Evolutionary conservation across 1,140 invertebrate genomes (phyloP).

Genomic region (Monochamus saltuarius): DNA sequence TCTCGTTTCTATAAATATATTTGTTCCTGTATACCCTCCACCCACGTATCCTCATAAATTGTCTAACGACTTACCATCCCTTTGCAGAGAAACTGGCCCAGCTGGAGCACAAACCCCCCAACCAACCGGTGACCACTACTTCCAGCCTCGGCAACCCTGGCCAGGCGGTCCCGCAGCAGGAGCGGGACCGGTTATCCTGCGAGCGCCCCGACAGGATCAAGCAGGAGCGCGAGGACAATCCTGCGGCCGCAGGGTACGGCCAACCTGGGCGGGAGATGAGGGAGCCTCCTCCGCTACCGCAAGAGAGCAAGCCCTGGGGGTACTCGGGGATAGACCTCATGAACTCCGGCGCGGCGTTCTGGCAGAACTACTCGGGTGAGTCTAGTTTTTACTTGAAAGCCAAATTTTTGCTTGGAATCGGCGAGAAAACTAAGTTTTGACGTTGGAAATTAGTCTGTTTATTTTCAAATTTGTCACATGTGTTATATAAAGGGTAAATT

Average conservation of each 20-base stretch:
- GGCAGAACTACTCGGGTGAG: constrained; percentile 86
- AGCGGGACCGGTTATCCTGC: not conserved
- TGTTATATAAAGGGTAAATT: too few species aligned
- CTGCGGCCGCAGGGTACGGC: constrained; percentile 26
- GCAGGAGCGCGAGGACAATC: constrained; percentile 39
- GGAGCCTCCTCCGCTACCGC: constrained; percentile 53
- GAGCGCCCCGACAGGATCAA: constrained; percentile 33
- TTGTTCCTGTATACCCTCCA: too few species aligned
- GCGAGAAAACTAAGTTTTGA: too few species aligned
- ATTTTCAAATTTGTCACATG: too few species aligned
- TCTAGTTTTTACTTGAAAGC: constrained; percentile 2
- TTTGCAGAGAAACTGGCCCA: constrained; percentile 46
- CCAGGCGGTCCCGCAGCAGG: not conserved
- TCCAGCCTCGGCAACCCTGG: not conserved
- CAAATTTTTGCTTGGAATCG: too few species aligned
- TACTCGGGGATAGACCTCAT: constrained; percentile 72
- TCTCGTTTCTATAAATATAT: too few species aligned
- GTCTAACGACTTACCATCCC: not conserved
- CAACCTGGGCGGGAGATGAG: constrained; percentile 28
- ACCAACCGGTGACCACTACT: constrained; percentile 11
- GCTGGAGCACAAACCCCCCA: constrained; percentile 15
- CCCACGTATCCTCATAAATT: not conserved
- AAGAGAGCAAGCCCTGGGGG: constrained; percentile 68
- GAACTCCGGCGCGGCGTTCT: constrained; percentile 76
- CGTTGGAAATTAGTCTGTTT: too few species aligned